Base-by-base conservation (phyloP, 2,113 vertebrate genomes). In the Tiliqua scincoides region DNA sequence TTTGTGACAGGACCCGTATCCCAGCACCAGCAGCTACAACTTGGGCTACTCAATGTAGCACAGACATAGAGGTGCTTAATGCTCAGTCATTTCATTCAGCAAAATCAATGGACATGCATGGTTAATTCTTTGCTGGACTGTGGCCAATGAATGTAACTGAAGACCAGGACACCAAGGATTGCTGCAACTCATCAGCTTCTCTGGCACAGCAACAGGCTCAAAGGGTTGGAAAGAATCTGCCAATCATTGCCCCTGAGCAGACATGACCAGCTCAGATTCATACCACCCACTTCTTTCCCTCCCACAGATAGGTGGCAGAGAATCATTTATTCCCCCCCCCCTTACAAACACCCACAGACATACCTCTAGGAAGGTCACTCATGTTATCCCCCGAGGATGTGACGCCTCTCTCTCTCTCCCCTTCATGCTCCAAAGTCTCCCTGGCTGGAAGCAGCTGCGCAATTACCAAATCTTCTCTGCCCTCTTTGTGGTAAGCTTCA, bases 321-420 rank as follows among this genome's bases (percentile, higher is more conserved):
- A 27, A 32, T 43, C 35, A 43, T 30, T 17, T 7, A 27, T 20
- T 15, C 14, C n/a, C 18, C 4, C 32, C 14, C 18, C 57, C 8
- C n/a, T 4, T 48, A 48, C 43, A 48, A 32, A 1, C 3, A 48
- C 70, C 32, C 23, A 23, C 20, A 67, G 71, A 43, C 79, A 25
- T 82, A 87, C 85, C 85, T 82, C 23, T 61, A 57, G 79, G 35
- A 20, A 76, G 72, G 18, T 77, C 35, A 1, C 79, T 76, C 1
- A 68, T 32, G 52, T 43, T 68, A 20, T 75, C 72, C 43, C 72
- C 61, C 32, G 63, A 23, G 43, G 79, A 70, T 25, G 9, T 18
- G 4, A 35, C 18, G 11, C 20, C 48, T 35, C 48, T 32, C 1
- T 68, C 62, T 61, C 32, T 65, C 62, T 76, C 48, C 25, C 35